These are phyloP conservation scores for Cephalotes varians DNA, from an alignment of 2,888 invertebrate genomes.

Conservation along the genomic window DNA sequence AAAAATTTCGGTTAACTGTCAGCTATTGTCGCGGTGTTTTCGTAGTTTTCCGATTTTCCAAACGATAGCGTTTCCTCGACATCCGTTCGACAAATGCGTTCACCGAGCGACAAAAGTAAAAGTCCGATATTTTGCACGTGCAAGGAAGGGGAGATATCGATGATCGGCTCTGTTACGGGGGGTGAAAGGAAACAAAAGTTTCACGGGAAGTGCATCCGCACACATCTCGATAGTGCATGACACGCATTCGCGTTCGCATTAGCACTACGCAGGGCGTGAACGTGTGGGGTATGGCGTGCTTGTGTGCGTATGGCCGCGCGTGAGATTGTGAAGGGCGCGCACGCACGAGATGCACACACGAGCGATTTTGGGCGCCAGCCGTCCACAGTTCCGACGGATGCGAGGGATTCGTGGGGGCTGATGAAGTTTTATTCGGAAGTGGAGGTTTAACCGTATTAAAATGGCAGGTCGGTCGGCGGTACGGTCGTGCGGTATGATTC, in stretches of 20 bases:
- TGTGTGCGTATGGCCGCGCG: conserved; percentile 34
- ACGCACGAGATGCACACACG: conserved; percentile 43
- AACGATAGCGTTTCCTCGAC: conserved; percentile 24
- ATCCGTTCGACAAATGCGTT: conserved; percentile 22
- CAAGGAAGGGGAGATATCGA: conserved; percentile 66
- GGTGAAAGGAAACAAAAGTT: conserved; percentile 62
- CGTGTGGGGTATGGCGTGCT: conserved; percentile 28
- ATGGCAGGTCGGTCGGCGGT: conserved; percentile 63
- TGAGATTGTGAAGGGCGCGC: conserved; percentile 36
- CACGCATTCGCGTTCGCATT: conserved; percentile 59
- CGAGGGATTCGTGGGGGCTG: conserved; percentile 65
- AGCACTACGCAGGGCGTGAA: conserved; percentile 55
- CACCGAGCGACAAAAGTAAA: conserved; percentile 13
- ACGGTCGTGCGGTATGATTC: conserved; percentile 56
- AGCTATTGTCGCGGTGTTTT: not conserved
- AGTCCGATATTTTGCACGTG: conserved; percentile 58
- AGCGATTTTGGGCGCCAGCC: conserved; percentile 80
- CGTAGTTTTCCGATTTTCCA: conserved; percentile 7
- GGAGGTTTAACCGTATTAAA: conserved; percentile 80
- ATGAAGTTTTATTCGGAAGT: conserved; percentile 81
- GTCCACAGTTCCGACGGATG: conserved; percentile 81
- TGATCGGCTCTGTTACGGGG: conserved; percentile 50
- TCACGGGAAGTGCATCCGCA: conserved; percentile 69
- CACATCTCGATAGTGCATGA: conserved; percentile 59
- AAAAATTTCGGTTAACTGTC: not conserved